Evolutionary conservation across 2,888 invertebrate species (phyloP).

Genomic region (Drosophila macrothrix): DNA sequence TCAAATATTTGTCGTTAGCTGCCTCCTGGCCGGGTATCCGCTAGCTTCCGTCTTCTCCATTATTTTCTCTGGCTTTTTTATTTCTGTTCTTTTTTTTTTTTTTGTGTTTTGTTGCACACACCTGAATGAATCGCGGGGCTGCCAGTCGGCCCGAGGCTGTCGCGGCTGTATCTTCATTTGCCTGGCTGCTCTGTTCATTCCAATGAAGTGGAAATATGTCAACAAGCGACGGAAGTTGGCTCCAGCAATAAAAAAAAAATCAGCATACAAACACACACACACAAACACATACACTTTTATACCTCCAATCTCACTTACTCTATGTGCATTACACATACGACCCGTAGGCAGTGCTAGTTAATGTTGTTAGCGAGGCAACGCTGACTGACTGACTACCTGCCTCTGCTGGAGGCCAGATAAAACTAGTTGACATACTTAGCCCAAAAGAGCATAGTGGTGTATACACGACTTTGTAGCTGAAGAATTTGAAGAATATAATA

Average conservation of each 20-base stretch:
- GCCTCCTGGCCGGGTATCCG: slow-evolving; percentile 48
- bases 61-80: slow-evolving; percentile 27
- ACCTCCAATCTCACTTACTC: slow-evolving; percentile 19
- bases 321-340: slow-evolving; percentile 60
- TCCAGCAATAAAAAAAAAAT: slow-evolving; percentile 51
- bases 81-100: slow-evolving; percentile 14
- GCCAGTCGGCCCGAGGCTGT: slow-evolving; percentile 49
- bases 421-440: slow-evolving; percentile 75
- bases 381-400: slow-evolving; percentile 19
- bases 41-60: slow-evolving; percentile 55
- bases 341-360: slow-evolving; percentile 70
- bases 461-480: slow-evolving; percentile 18
- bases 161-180: slow-evolving; percentile 73
- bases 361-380: slow-evolving; percentile 60
- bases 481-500: not conserved
- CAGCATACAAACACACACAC: slow-evolving; percentile 12
- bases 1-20: slow-evolving; percentile 76
- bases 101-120: slow-evolving; percentile 44
- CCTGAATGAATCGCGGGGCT: slow-evolving; percentile 59
- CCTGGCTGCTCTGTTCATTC: slow-evolving; percentile 59
- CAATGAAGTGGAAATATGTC: slow-evolving; percentile 81
- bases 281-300: slow-evolving; percentile 20
- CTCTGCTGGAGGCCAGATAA: slow-evolving; percentile 67
- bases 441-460: slow-evolving; percentile 13
- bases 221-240: slow-evolving; percentile 80